phyloP scores from a whole-genome alignment of 2,888 invertebrate genomes.

The Dryadula phaetusa region DNA sequence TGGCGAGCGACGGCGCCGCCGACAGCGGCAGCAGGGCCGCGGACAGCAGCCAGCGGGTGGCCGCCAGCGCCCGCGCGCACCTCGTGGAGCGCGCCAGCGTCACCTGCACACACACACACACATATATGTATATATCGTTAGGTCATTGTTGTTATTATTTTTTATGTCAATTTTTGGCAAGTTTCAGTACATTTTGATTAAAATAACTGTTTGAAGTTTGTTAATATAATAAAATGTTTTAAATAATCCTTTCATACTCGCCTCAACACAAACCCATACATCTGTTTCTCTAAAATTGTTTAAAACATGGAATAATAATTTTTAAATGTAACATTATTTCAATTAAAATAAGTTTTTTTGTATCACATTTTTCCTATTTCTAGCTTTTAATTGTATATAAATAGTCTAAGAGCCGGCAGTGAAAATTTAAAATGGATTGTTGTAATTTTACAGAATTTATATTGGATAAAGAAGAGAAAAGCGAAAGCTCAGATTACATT shows the following conservation, averaged over 20 bases:
- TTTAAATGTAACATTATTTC: background rate
- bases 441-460: slow-evolving; percentile 72
- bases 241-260: background rate
- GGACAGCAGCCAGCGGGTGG: too few relatives aligned
- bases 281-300: background rate
- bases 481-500: slow-evolving; percentile 76
- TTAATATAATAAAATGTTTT: background rate
- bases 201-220: too few relatives aligned
- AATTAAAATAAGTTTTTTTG: background rate
- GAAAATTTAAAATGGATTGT: slow-evolving; percentile 50
- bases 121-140: too few relatives aligned
- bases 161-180: too few relatives aligned
- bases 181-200: too few relatives aligned
- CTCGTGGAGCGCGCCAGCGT: too few relatives aligned
- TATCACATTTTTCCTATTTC: slow-evolving; percentile 31
- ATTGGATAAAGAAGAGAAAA: slow-evolving; percentile 74
- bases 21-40: too few relatives aligned
- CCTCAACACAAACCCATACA: background rate
- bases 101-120: too few relatives aligned
- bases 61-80: too few relatives aligned
- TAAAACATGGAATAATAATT: background rate
- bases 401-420: slow-evolving; percentile 44
- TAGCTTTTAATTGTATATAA: slow-evolving; percentile 19
- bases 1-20: too few relatives aligned
- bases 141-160: too few relatives aligned